Conservation (phyloP, 2,797 vertebrate genomes). For the Malurus splendens region DNA sequence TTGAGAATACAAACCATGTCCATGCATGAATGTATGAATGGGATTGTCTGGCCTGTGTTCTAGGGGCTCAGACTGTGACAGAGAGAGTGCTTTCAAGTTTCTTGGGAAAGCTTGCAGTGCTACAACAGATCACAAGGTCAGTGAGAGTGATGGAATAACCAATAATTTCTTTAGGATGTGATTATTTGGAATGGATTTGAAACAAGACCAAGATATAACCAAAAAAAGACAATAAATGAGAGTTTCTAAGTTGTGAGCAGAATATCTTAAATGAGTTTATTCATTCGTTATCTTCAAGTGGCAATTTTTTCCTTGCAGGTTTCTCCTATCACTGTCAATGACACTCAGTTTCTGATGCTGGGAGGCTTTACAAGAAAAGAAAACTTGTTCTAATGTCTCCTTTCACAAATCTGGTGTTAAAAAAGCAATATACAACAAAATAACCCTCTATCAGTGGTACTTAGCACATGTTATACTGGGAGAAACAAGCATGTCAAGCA, state of each 20-base stretch:
- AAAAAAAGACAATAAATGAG: not conserved
- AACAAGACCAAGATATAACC: not conserved
- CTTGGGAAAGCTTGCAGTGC: not conserved
- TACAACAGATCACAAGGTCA: fast-evolving
- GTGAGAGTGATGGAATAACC: not conserved
- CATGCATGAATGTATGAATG: not conserved
- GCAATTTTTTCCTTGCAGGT: not conserved
- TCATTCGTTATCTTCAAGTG: not conserved
- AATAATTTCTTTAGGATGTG: not conserved
- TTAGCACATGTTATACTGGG: not conserved
- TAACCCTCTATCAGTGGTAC: not conserved
- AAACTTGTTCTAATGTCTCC: not conserved
- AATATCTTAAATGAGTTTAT: not conserved
- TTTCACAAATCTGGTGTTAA: not conserved
- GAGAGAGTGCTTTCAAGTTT: not conserved
- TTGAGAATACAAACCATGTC: not conserved
- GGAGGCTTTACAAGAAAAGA: not conserved
- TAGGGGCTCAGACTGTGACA: not conserved
- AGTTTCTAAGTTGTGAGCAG: not conserved
- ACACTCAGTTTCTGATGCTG: not conserved
- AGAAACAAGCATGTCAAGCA: not conserved
- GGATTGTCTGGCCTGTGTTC: not conserved
- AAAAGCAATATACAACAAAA: not conserved
- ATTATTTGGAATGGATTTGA: not conserved
- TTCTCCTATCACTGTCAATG: not conserved